phyloP scores from a whole-genome alignment of 2,888 invertebrate genomes.

The Dromius quadrimaculatus region DNA sequence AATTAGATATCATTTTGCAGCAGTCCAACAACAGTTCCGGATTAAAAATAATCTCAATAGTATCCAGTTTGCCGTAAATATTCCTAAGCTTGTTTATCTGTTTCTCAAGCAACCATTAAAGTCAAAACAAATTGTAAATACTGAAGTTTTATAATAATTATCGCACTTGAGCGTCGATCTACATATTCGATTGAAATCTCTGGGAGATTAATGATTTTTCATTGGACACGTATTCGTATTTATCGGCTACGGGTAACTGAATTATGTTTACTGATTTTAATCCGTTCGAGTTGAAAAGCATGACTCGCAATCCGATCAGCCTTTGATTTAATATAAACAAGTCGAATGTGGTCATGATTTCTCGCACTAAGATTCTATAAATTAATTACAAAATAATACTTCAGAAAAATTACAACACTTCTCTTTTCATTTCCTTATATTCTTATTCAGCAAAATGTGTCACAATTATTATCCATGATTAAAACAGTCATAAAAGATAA shows the following conservation, averaged over 20 bases:
- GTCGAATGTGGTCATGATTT: not conserved
- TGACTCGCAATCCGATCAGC: not conserved
- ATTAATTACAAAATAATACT: too few relatives aligned
- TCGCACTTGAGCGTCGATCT: slow-evolving; percentile 30
- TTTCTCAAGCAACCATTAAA: slow-evolving; percentile 37
- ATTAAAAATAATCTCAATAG: slow-evolving; percentile 13
- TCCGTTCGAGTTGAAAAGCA: not conserved
- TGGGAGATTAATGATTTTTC: slow-evolving; percentile 46
- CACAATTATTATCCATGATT: too few relatives aligned
- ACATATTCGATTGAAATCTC: slow-evolving; percentile 48
- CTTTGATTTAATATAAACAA: slow-evolving; percentile 26
- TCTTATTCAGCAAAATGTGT: too few relatives aligned
- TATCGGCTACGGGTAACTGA: slow-evolving; percentile 11
- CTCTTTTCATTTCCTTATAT: too few relatives aligned
- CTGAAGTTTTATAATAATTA: slow-evolving; percentile 40
- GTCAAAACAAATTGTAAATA: slow-evolving; percentile 41
- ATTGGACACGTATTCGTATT: slow-evolving; percentile 42
- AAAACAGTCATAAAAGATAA: not conserved
- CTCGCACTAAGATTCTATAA: too few relatives aligned
- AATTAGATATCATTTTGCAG: slow-evolving; percentile 28
- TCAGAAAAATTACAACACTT: too few relatives aligned
- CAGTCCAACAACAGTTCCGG: slow-evolving; percentile 23
- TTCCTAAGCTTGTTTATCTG: slow-evolving; percentile 14
- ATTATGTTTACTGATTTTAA: slow-evolving; percentile 1
- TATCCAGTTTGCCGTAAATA: slow-evolving; percentile 3